phyloP scores from a whole-genome alignment of 1,140 invertebrate genomes.

The Drosophila burlai region DNA sequence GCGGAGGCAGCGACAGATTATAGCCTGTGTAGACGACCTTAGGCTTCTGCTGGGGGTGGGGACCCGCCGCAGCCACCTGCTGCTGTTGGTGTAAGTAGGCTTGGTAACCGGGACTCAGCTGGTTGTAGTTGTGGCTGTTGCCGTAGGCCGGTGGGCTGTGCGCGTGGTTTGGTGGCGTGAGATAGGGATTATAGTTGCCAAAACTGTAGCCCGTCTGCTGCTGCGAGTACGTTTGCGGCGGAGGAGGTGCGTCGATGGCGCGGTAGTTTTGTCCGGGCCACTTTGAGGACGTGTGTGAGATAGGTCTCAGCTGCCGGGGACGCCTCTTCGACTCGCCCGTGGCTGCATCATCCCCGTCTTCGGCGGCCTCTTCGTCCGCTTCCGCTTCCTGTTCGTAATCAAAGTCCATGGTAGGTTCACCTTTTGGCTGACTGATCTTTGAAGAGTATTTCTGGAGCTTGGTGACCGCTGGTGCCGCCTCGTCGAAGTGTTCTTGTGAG shows the following conservation, averaged over 20 bases:
- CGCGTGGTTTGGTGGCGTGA: slow-evolving; percentile 61
- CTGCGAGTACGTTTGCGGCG: slow-evolving; percentile 26
- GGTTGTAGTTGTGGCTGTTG: slow-evolving; percentile 61
- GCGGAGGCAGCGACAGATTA: slow-evolving; percentile 74
- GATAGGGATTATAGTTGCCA: slow-evolving; percentile 74
- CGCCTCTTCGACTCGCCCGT: slow-evolving; percentile 56
- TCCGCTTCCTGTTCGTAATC: slow-evolving; percentile 21
- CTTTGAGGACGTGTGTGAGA: slow-evolving; percentile 28
- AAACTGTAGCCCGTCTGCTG: slow-evolving; percentile 58
- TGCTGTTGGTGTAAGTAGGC: slow-evolving; percentile 46
- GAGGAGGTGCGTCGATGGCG: slow-evolving; percentile 52
- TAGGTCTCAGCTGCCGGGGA: slow-evolving; percentile 69
- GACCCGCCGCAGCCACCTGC: slow-evolving; percentile 33
- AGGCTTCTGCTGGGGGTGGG: slow-evolving; percentile 47
- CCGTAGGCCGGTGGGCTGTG: slow-evolving; percentile 17
- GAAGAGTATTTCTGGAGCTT: slow-evolving; percentile 53
- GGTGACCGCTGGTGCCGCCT: slow-evolving; percentile 2
- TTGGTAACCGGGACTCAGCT: slow-evolving; percentile 56
- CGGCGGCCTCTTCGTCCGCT: slow-evolving; percentile 27
- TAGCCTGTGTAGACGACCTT: slow-evolving; percentile 70
- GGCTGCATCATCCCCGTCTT: slow-evolving; percentile 42
- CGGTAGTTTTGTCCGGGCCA: slow-evolving; percentile 63
- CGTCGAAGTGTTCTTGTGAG: slow-evolving; percentile 44
- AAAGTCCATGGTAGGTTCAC: slow-evolving; percentile 16
- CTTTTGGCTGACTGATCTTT: slow-evolving; percentile 44